phyloP scores from a whole-genome alignment of 2,888 invertebrate species.

The Crematogaster levior region DNA sequence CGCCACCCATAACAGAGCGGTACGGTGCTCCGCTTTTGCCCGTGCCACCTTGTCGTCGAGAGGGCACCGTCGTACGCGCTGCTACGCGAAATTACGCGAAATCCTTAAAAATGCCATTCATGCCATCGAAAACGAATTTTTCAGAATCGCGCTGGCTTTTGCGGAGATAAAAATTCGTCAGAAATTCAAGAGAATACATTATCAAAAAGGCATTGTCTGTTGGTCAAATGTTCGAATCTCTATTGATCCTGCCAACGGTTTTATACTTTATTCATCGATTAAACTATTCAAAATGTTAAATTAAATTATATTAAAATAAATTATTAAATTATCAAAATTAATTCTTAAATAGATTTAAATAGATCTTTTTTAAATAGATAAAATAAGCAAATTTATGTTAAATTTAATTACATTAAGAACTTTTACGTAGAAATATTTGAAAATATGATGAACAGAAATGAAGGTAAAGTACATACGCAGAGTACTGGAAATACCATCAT shows the following conservation, averaged over 20 bases:
- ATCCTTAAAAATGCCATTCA: slow-evolving; percentile 14
- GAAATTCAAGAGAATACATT: neutral
- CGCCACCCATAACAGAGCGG: neutral
- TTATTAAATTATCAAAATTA: neutral
- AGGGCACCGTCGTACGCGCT: slow-evolving; percentile 51
- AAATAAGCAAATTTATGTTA: neutral
- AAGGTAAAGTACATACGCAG: neutral
- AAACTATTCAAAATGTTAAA: neutral
- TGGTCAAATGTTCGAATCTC: too few relatives aligned
- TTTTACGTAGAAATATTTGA: neutral
- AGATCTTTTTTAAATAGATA: neutral
- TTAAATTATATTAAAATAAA: neutral
- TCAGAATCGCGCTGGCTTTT: neutral
- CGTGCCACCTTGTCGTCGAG: slow-evolving; percentile 52
- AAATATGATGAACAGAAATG: neutral
- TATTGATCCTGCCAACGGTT: neutral
- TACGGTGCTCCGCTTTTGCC: slow-evolving; percentile 39
- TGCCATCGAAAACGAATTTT: slow-evolving; percentile 29
- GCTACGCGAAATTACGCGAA: slow-evolving; percentile 18
- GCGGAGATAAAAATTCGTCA: neutral
- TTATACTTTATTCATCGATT: neutral
- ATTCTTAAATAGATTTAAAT: too few relatives aligned
- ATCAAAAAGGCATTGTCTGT: neutral
- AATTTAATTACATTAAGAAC: slow-evolving; percentile 9
- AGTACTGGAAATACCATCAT: neutral